phyloP scores from a whole-genome alignment of 2,888 invertebrate species.

The Dorcus hopei region DNA sequence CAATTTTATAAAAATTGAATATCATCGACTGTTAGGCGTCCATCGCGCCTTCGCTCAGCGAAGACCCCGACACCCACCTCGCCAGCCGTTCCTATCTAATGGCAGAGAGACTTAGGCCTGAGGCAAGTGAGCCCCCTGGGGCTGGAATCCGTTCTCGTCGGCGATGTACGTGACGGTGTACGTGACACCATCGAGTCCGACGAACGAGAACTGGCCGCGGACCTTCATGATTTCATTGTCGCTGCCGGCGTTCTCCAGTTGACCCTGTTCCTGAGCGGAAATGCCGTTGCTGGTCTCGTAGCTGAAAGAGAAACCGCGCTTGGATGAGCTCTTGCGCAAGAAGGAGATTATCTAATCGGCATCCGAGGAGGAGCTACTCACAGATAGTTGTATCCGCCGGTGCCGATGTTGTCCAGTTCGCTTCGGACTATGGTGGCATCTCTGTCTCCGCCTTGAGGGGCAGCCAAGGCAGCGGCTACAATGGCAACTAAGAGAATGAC shows the following conservation, averaged over 20 bases:
- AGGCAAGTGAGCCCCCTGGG: conserved; percentile 52
- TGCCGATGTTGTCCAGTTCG: conserved; percentile 59
- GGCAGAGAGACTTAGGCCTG: no score
- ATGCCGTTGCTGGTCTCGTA: conserved; percentile 66
- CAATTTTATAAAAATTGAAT: conserved; percentile 6
- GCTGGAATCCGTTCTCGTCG: conserved; percentile 61
- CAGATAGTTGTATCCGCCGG: conserved; percentile 38
- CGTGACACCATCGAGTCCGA: conserved; percentile 59
- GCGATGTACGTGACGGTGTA: conserved; percentile 62
- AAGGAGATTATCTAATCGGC: no score
- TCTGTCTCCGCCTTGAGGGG: conserved; percentile 38
- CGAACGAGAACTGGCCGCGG: conserved; percentile 60
- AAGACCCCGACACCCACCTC: no score
- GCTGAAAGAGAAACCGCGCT: conserved; percentile 38
- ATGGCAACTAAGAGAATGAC: conserved; percentile 27
- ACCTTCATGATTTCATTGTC: conserved; percentile 62
- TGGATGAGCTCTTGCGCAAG: no score
- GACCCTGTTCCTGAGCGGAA: conserved; percentile 60
- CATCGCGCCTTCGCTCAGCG: no score
- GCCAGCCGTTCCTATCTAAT: no score
- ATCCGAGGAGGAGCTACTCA: conserved; percentile 11
- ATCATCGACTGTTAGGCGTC: conserved; percentile 1
- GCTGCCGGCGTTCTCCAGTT: conserved; percentile 60
- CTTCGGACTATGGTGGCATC: conserved; percentile 61
- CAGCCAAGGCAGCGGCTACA: conserved; percentile 30